Base-by-base conservation (phyloP, 2,888 invertebrate species). In the Lasioglossum figueresi region DNA sequence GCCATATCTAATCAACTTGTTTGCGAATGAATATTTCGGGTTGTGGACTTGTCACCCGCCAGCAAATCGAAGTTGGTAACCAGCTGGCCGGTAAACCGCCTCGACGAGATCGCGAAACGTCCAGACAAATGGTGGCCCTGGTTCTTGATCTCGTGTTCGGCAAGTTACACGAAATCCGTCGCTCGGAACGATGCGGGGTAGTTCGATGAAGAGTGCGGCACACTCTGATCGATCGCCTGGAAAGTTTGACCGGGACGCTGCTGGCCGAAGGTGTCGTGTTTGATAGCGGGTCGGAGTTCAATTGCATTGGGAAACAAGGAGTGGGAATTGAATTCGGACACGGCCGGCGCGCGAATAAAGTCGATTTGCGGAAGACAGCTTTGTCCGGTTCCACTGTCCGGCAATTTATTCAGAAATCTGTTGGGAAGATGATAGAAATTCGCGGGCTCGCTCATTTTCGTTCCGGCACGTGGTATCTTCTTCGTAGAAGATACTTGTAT, bases 81-180 rank as follows among this genome's bases (percentile, higher is more conserved):
- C 66, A 56, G 52, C 73, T 56, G 52, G n/a, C 23, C n/a, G 43
- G 34, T 4, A 19, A n/a, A 19, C 45, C 63, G 79, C 52, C 16
- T 37, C 37, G 66, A 27, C 73, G 74, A 34, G 34, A 59, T 66
- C 52, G 48, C 19, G 70, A 56, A 76, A 66, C 63, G 31, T 45
- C 43, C 31, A 16, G 68, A 52, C 74, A 48, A 66, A 37, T 48
- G 45, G 37, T 14, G 63, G 48, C 27, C 19, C 23, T 19, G 45
- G 43, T 72, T 79, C 71, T 31, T n/a, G 34, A 68, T 56, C 43
- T 31, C 52, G 78, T 56, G 75, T 79, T 73, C n/a, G 45, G 31
- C 48, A 74, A 79, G 73, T 79, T 45, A 31, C 43, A 40, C 34
- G 63, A 59, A 59, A 59, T 68, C 8, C 68, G 71, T 56, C 56